These are phyloP conservation scores for Pachypsylla venusta DNA, from an alignment of 1,140 invertebrate genomes.

Conservation along the genomic window DNA sequence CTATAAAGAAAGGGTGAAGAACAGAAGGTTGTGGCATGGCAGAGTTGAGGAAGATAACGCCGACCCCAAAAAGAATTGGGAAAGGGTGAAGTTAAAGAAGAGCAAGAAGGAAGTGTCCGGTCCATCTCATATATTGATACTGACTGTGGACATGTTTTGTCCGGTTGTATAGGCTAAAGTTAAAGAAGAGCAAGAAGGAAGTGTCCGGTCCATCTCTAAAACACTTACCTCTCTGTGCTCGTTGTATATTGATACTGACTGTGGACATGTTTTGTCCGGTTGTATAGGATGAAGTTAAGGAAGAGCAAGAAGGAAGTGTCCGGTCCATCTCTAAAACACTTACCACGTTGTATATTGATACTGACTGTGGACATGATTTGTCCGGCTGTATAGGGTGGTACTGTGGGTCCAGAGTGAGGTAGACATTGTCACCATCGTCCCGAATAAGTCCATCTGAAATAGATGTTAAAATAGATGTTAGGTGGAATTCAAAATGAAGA, in stretches of 20 bases:
- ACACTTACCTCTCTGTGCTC: slow-evolving; percentile 57
- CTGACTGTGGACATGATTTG: slow-evolving; percentile 54
- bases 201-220: slow-evolving; percentile 6
- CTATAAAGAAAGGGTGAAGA: no score
- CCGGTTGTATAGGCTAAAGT: slow-evolving; percentile 44
- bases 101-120: not conserved
- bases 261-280: slow-evolving; percentile 55
- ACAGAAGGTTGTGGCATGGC: no score
- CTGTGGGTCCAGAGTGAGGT: slow-evolving; percentile 45
- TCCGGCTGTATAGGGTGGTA: slow-evolving; percentile 66
- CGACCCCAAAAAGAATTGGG: no score
- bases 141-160: slow-evolving; percentile 57
- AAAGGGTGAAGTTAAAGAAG: slow-evolving; percentile 18
- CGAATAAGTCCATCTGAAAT: not conserved
- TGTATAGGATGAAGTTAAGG: slow-evolving; percentile 54
- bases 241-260: slow-evolving; percentile 67
- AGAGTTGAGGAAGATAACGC: no score
- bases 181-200: slow-evolving; percentile 15
- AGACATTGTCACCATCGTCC: slow-evolving; percentile 16
- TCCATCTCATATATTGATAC: slow-evolving; percentile 48
- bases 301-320: slow-evolving; percentile 2
- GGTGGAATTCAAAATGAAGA: no score
- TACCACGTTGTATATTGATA: slow-evolving; percentile 67
- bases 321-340: slow-evolving; percentile 29
- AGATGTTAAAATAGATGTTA: no score